A percentile compares a stretch with the other conserved stretches of the same genome.
Conservation (phyloP, 2,797 vertebrate species). For the Cyprinodon diabolis region DNA sequence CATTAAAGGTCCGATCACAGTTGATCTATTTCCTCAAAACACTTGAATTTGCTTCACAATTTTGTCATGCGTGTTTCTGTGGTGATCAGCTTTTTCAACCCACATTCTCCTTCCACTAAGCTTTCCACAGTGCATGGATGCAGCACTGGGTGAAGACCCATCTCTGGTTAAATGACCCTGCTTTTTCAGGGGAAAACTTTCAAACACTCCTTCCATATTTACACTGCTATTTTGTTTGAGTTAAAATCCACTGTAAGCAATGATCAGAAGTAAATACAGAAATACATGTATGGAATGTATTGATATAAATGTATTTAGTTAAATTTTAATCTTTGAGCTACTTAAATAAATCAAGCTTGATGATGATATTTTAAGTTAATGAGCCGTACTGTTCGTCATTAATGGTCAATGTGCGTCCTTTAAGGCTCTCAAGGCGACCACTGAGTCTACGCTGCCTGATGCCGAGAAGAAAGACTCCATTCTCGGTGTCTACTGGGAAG, state of each 20-base stretch:
- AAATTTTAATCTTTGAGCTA: background rate
- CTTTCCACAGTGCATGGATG: background rate
- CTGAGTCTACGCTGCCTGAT: conserved; percentile 41
- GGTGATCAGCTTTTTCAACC: background rate
- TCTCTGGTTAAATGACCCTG: background rate
- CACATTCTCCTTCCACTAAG: background rate
- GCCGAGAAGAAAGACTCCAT: conserved; percentile 75
- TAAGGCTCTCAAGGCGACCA: conserved; percentile 76
- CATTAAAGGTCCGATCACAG: too few relatives aligned
- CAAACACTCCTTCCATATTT: background rate
- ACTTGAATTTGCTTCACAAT: too few relatives aligned
- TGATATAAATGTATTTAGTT: background rate
- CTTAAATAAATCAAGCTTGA: background rate
- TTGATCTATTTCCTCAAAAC: too few relatives aligned
- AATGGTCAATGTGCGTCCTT: conserved; percentile 16
- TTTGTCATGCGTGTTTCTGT: background rate
- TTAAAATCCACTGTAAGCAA: background rate
- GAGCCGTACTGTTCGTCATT: background rate
- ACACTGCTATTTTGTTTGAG: background rate
- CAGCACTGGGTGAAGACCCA: background rate
- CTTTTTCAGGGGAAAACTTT: background rate
- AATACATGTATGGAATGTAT: background rate
- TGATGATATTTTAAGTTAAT: background rate
- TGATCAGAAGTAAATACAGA: background rate
- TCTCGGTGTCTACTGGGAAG: conserved; percentile 81